Evolutionary conservation across 2,113 vertebrate genomes (phyloP).

Genomic region (Himantopus leucocephalus): DNA sequence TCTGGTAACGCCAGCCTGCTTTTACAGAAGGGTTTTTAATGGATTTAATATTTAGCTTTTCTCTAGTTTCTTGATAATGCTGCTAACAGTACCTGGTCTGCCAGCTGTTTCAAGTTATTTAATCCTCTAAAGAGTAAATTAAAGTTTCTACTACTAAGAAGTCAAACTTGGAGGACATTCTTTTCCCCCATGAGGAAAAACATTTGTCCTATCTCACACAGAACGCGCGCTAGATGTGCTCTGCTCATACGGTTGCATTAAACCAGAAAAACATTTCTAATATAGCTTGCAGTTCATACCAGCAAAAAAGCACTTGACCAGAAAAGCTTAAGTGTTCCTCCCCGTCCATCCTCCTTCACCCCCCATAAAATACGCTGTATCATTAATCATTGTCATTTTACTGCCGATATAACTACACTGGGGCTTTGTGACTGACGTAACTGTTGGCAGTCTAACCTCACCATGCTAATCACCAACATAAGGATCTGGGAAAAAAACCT

Average conservation of each 20-base stretch:
- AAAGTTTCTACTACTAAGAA: not conserved
- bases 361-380: not conserved
- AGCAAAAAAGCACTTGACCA: constrained; percentile 1
- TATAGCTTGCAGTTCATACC: not conserved
- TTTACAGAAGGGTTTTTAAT: not conserved
- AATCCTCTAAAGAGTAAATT: not conserved
- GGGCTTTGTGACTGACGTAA: constrained; percentile 29
- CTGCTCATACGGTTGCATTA: not conserved
- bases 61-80: not conserved
- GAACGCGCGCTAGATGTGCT: not conserved
- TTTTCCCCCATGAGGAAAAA: not conserved
- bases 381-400: constrained; percentile 9
- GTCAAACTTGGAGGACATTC: not conserved
- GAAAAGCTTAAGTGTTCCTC: constrained; percentile 7
- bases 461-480: constrained; percentile 13
- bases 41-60: not conserved
- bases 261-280: not conserved
- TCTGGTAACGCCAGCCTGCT: not conserved
- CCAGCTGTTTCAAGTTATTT: not conserved
- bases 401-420: constrained; percentile 30
- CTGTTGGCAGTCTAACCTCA: constrained; percentile 20
- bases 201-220: not conserved
- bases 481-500: not conserved
- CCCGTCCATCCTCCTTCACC: not conserved
- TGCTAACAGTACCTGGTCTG: not conserved